Conservation (phyloP, 1,140 invertebrate species). For the Asobara japonica region DNA sequence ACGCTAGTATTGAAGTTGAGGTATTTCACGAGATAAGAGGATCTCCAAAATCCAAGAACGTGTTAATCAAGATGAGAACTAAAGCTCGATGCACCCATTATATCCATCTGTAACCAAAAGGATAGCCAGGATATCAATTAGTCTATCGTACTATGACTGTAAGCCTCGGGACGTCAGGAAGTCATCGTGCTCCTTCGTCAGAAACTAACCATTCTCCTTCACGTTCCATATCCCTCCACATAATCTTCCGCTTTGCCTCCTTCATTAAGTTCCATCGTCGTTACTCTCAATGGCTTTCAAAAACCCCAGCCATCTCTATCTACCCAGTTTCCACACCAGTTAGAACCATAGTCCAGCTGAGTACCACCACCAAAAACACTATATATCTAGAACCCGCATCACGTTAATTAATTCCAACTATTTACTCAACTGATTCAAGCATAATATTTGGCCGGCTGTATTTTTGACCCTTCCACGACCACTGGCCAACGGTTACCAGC, state of each 20-base stretch:
- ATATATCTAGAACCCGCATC: neutral
- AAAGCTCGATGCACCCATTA: neutral
- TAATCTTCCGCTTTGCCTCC: neutral
- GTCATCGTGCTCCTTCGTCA: neutral
- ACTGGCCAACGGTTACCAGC: constrained; percentile 13
- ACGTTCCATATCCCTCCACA: neutral
- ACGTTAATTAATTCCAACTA: constrained; percentile 51
- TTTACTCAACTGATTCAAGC: constrained; percentile 51
- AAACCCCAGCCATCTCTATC: neutral
- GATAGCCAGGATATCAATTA: neutral
- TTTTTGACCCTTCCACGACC: constrained; percentile 40
- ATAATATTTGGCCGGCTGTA: constrained; percentile 49
- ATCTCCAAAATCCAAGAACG: neutral
- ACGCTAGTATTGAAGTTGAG: neutral
- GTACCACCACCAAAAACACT: neutral
- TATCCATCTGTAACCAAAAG: neutral
- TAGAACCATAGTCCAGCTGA: neutral
- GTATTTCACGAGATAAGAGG: neutral
- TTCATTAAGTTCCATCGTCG: neutral
- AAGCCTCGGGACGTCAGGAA: neutral
- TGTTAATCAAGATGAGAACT: neutral
- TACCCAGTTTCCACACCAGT: neutral
- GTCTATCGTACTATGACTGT: neutral
- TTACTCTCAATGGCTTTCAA: neutral
- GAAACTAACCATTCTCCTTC: neutral